These are phyloP conservation scores for Trachelus iudaicus DNA, from an alignment of 2,888 invertebrate genomes.

Conservation along the genomic window DNA sequence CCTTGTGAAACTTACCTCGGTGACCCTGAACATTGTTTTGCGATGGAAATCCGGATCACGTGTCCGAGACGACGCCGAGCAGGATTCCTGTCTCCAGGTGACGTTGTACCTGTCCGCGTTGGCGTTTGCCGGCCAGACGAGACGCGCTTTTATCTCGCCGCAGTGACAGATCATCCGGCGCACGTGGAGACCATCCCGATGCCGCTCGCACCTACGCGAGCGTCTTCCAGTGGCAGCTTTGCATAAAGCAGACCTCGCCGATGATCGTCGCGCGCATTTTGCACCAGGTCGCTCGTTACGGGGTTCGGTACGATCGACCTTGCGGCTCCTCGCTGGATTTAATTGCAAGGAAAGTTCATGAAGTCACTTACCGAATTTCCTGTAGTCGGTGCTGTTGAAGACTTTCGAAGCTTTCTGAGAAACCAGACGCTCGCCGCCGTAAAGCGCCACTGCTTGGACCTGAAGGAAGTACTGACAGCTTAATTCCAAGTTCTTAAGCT, in stretches of 20 bases:
- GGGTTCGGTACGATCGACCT: conserved; percentile 5
- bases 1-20: conserved; percentile 20
- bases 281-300: neutral
- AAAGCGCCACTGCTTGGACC: conserved; percentile 80
- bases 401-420: conserved; percentile 79
- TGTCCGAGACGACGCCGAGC: conserved; percentile 15
- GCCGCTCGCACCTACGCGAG: conserved; percentile 46
- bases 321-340: conserved; percentile 12
- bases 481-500: conserved; percentile 74
- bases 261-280: conserved; percentile 35
- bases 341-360: no score
- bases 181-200: conserved; percentile 41
- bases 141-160: conserved; percentile 42
- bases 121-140: conserved; percentile 44
- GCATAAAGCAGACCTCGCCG: conserved; percentile 41
- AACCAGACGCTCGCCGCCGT: conserved; percentile 74
- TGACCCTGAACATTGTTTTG: conserved; percentile 17
- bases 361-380: conserved; percentile 50
- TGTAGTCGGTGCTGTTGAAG: conserved; percentile 75
- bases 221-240: conserved; percentile 45
- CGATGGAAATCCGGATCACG: conserved; percentile 4
- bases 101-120: conserved; percentile 43
- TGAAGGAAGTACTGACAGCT: conserved; percentile 82
- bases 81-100: conserved; percentile 44
- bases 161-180: conserved; percentile 46